phyloP scores from a whole-genome alignment of 64 coral and sea anemone genomes.

The Porites australiensis region DNA sequence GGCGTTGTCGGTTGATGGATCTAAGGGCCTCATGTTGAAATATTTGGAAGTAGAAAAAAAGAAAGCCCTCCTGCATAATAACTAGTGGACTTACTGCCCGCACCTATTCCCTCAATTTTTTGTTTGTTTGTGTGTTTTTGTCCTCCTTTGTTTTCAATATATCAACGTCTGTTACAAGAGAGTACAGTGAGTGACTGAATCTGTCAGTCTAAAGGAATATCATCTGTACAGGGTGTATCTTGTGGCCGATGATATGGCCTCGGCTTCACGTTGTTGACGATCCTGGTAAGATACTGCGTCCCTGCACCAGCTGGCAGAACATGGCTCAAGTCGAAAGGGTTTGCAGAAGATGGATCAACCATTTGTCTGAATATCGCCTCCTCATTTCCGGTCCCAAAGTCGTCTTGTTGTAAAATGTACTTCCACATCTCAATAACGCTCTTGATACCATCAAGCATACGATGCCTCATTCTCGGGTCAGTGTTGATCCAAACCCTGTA shows the following conservation, averaged over 20 bases:
- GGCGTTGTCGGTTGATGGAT: no score
- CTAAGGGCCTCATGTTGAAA: no score
- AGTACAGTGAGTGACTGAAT: no score
- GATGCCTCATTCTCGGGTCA: not conserved
- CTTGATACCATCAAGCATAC: not conserved
- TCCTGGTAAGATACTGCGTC: not conserved
- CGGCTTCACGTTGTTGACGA: not conserved
- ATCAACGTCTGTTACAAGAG: no score
- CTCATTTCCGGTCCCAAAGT: slow-evolving; percentile 1
- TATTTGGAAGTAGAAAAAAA: no score
- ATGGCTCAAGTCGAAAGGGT: not conserved
- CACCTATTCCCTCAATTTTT: no score
- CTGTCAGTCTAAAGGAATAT: slow-evolving; percentile 44
- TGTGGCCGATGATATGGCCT: not conserved
- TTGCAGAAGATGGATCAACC: not conserved
- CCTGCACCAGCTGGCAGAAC: not conserved
- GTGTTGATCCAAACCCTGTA: not conserved
- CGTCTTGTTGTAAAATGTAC: slow-evolving; percentile 16
- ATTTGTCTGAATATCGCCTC: slow-evolving; percentile 4
- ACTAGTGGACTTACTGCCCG: no score
- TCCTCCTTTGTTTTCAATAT: no score
- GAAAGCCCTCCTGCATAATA: no score
- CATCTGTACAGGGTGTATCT: not conserved
- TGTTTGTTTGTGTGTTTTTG: no score
- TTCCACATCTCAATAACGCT: slow-evolving; percentile 11